Percentiles rank a stretch among this genome's conserved stretches.
These are phyloP conservation scores for Xiphorhynchus elegans DNA, from an alignment of 2,113 vertebrate species.

Conservation along the genomic window DNA sequence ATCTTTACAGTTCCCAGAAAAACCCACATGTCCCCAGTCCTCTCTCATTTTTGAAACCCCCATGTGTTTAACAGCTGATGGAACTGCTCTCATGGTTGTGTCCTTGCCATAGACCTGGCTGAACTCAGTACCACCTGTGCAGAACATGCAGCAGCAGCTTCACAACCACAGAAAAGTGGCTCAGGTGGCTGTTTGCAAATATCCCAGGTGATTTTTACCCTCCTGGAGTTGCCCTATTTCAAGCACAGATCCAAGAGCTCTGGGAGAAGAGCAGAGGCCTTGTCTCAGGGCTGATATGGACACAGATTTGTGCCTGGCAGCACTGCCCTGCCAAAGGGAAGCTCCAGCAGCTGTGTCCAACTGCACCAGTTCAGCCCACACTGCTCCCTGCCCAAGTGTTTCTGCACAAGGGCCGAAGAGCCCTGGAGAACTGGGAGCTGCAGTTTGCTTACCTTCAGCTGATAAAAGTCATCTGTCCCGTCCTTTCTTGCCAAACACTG, in stretches of 20 bases:
- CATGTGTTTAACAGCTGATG: background rate
- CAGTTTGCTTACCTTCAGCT: constrained; percentile 89
- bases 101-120: background rate
- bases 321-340: background rate
- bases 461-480: constrained; percentile 98
- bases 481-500: constrained; percentile 98
- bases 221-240: background rate
- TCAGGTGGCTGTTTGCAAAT: background rate
- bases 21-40: background rate
- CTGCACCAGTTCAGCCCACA: background rate
- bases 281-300: background rate
- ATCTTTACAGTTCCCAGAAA: background rate
- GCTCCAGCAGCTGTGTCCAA: background rate
- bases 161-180: background rate
- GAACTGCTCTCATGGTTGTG: background rate
- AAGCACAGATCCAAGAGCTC: background rate
- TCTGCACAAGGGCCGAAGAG: background rate
- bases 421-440: background rate
- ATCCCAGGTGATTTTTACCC: background rate
- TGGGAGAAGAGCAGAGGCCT: background rate
- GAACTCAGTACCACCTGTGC: background rate
- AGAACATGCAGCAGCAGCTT: background rate
- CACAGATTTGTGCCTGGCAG: background rate
- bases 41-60: background rate
- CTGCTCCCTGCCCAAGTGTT: background rate